Percentiles rank a stretch among this genome's conserved stretches.
Conservation (phyloP, 2,888 invertebrate species). For the Serrognathus titanus region DNA sequence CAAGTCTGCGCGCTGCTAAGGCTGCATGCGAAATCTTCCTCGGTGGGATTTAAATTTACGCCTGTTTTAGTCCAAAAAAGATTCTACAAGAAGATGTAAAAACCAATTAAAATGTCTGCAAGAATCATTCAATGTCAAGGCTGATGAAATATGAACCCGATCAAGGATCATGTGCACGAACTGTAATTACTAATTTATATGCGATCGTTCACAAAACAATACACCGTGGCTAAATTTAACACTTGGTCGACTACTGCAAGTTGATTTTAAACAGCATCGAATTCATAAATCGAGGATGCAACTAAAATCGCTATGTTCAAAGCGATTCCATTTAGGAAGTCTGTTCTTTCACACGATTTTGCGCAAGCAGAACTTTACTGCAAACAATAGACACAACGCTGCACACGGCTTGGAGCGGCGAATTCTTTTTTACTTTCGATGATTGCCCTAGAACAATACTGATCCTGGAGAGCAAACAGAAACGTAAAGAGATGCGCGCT, state of each 20-base stretch:
- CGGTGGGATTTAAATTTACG: neutral
- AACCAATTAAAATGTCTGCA: neutral
- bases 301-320: no score
- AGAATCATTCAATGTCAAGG: neutral
- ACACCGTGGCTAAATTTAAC: neutral
- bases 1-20: neutral
- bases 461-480: neutral
- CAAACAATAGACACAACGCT: neutral
- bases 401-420: no score
- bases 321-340: no score
- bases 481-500: slow-evolving; percentile 7
- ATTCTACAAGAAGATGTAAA: neutral
- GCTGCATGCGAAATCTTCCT: neutral
- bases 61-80: neutral
- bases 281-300: no score
- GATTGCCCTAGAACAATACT: neutral
- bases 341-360: no score
- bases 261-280: no score
- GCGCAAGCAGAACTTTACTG: neutral
- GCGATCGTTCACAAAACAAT: neutral
- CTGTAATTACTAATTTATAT: slow-evolving; percentile 1
- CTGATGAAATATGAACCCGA: neutral
- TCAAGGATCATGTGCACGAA: neutral
- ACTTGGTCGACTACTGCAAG: neutral
- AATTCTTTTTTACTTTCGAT: neutral